phyloP scores from a whole-genome alignment of 53 echinoderm and acorn worm genomes.

The Paracentrotus lividus region DNA sequence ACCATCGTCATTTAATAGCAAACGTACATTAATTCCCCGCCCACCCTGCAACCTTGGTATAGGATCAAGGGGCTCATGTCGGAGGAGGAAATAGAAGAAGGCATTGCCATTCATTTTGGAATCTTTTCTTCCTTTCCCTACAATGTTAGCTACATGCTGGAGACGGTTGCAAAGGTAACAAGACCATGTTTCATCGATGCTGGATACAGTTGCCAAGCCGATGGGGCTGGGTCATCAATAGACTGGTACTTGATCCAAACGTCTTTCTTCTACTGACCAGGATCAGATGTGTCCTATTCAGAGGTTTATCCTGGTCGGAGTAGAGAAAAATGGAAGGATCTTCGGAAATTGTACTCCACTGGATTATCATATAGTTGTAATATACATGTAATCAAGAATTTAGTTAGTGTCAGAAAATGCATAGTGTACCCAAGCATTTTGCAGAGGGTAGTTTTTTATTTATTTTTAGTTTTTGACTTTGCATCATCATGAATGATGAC shows the following conservation, averaged over 20 bases:
- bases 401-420: neutral
- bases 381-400: neutral
- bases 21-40: neutral
- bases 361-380: neutral
- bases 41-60: neutral
- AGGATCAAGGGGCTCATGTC: neutral
- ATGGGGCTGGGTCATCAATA: too few relatives aligned
- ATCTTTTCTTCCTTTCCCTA: neutral
- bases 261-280: conserved; percentile 1
- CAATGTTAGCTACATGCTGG: neutral
- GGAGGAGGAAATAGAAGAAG: neutral
- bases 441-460: neutral
- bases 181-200: neutral
- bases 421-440: neutral
- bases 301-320: conserved; percentile 16
- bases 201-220: too few relatives aligned
- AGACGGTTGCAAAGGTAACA: neutral
- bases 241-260: neutral
- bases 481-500: neutral
- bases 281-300: conserved; percentile 23
- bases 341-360: neutral
- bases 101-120: neutral
- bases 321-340: neutral
- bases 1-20: too few relatives aligned
- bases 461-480: neutral